Percentiles rank a stretch among this genome's conserved stretches.
These are phyloP conservation scores for Tychaedon coryphoeus DNA, from an alignment of 2,113 vertebrate genomes.

Conservation along the genomic window DNA sequence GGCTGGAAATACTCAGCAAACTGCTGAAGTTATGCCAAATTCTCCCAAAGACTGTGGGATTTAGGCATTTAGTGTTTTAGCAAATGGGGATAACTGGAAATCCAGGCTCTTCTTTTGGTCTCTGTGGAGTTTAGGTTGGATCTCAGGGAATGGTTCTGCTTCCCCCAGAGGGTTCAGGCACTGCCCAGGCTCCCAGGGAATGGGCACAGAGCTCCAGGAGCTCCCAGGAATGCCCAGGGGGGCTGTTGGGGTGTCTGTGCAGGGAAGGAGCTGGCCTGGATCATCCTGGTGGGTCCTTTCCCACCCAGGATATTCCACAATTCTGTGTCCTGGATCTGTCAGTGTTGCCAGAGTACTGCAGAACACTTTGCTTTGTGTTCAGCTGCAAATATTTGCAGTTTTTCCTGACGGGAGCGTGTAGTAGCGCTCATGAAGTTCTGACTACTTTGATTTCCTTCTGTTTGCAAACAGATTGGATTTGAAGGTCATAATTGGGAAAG, in stretches of 20 bases:
- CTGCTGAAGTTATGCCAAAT: neutral
- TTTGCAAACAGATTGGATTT: neutral
- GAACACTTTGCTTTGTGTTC: neutral
- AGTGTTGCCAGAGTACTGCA: neutral
- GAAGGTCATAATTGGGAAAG: neutral
- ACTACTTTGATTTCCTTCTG: neutral
- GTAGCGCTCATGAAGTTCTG: rapidly evolving
- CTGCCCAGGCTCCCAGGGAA: neutral
- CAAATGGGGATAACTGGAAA: neutral
- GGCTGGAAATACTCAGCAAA: neutral
- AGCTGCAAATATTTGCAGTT: neutral
- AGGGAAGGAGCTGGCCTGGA: rapidly evolving
- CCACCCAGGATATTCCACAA: rapidly evolving
- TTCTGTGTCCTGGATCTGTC: neutral
- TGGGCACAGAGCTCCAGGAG: neutral
- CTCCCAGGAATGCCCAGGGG: neutral
- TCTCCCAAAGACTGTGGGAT: neutral
- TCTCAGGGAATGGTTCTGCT: rapidly evolving
- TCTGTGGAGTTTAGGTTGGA: neutral
- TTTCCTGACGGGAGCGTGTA: neutral
- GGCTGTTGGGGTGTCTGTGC: neutral
- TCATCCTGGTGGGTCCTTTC: neutral
- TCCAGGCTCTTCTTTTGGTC: neutral
- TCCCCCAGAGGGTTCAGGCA: neutral
- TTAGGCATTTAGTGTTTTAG: neutral